Conservation (phyloP, 2,888 invertebrate species). For the Pilophorus perplexus region DNA sequence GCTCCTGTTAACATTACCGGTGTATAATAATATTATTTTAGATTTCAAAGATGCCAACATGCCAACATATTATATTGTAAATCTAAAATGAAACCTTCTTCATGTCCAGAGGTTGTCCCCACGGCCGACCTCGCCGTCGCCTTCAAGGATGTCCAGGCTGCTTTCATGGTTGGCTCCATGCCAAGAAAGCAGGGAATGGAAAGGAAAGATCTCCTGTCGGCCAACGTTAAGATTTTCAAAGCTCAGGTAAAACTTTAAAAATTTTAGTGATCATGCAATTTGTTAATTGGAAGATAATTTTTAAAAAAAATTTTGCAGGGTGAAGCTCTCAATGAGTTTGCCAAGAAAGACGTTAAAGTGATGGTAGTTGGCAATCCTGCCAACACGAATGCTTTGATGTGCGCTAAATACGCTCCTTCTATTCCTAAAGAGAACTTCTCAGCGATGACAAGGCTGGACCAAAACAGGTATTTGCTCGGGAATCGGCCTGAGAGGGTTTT, state of each 20-base stretch:
- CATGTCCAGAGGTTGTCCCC: conserved; percentile 68
- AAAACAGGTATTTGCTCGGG: too few relatives aligned
- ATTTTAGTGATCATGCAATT: background rate
- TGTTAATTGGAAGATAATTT: too few relatives aligned
- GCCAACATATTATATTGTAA: too few relatives aligned
- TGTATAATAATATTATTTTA: too few relatives aligned
- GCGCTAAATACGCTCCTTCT: conserved; percentile 91
- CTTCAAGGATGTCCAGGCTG: conserved; percentile 94
- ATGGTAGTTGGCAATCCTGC: conserved; percentile 99
- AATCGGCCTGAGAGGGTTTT: too few relatives aligned
- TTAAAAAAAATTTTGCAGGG: conserved; percentile 57
- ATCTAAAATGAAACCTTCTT: too few relatives aligned
- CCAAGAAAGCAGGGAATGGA: conserved; percentile 98
- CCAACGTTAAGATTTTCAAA: conserved; percentile 98
- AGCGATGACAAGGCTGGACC: conserved; percentile 97
- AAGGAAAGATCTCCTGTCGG: conserved; percentile 92
- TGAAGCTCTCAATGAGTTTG: conserved; percentile 83
- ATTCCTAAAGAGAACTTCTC: conserved; percentile 96
- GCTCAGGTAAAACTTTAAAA: conserved; percentile 60
- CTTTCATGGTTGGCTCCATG: conserved; percentile 97
- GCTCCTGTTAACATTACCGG: too few relatives aligned
- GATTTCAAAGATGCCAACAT: too few relatives aligned
- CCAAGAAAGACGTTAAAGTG: conserved; percentile 89
- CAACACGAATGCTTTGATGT: conserved; percentile 96
- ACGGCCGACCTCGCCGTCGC: conserved; percentile 85